A percentile compares a stretch with the other conserved stretches of the same genome.
phyloP scores from a whole-genome alignment of 30 jellyfish, hydroid and myxozoan genomes.

The Cassiopea andromeda region DNA sequence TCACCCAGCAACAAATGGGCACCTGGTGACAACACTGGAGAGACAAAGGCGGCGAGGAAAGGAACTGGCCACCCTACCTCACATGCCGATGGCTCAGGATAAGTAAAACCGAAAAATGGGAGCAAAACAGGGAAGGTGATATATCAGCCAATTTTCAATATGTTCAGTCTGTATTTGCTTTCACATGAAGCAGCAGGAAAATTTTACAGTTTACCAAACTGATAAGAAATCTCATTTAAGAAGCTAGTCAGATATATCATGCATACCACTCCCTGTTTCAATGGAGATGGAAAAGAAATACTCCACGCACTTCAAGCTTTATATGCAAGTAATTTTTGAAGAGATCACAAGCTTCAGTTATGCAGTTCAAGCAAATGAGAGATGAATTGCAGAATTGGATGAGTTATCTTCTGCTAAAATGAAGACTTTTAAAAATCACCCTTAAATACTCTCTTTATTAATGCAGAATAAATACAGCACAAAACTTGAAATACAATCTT shows the following conservation, averaged over 20 bases:
- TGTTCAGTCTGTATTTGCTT: no score
- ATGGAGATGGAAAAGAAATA: neutral
- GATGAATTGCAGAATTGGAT: neutral
- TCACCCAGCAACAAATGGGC: no score
- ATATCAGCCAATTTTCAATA: no score
- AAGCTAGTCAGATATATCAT: neutral
- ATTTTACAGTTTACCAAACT: no score
- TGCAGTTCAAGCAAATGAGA: neutral
- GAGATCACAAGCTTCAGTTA: neutral
- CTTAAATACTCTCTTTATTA: constrained; percentile 37
- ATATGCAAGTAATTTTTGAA: neutral
- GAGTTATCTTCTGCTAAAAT: constrained; percentile 30
- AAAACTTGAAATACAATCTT: constrained; percentile 49
- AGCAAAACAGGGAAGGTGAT: no score
- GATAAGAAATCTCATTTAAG: neutral
- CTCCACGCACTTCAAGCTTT: constrained; percentile 7
- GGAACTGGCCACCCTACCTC: no score
- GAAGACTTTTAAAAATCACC: constrained; percentile 21
- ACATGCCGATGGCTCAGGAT: no score
- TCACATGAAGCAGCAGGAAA: no score
- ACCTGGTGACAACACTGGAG: no score
- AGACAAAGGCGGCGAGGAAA: no score
- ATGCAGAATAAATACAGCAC: constrained; percentile 26
- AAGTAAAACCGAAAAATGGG: no score
- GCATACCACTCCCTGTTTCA: neutral